These are phyloP conservation scores for Hafferia zeledoni DNA, from an alignment of 2,797 vertebrate genomes.

Conservation along the genomic window DNA sequence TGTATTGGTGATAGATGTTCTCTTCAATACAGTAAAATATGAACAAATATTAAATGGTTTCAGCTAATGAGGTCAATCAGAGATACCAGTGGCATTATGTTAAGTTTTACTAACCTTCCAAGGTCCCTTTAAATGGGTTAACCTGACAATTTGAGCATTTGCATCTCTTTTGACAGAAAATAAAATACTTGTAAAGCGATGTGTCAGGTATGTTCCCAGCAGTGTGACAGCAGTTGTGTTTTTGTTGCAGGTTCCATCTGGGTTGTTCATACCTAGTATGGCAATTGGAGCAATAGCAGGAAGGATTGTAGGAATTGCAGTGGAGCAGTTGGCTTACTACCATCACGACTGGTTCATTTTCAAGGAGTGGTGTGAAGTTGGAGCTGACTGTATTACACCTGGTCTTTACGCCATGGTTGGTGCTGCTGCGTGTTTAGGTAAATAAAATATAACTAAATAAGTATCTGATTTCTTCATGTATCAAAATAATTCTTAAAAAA, in stretches of 20 bases:
- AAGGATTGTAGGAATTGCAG: conserved; percentile 95
- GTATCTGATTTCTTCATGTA: background rate
- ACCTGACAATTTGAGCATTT: background rate
- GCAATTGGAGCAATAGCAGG: conserved; percentile 97
- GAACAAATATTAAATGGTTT: background rate
- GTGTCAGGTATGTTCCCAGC: background rate
- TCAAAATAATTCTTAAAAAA: background rate
- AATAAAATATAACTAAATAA: conserved; percentile 26
- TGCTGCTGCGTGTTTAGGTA: conserved; percentile 95
- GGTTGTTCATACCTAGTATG: conserved; percentile 98
- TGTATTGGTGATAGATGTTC: background rate
- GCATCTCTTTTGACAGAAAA: background rate
- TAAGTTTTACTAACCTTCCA: background rate
- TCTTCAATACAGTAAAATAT: background rate
- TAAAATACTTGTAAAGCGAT: fast-evolving
- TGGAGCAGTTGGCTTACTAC: conserved; percentile 96
- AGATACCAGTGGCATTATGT: background rate
- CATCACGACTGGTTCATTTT: conserved; percentile 99
- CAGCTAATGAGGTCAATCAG: background rate
- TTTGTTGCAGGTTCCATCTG: conserved; percentile 88
- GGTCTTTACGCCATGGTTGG: conserved; percentile 99
- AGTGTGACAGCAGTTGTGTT: background rate
- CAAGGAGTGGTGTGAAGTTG: conserved; percentile 97
- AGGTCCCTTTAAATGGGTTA: background rate
- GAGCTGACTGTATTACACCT: conserved; percentile 97